phyloP scores from a whole-genome alignment of 2,113 vertebrate species.

The Amphiprion percula region DNA sequence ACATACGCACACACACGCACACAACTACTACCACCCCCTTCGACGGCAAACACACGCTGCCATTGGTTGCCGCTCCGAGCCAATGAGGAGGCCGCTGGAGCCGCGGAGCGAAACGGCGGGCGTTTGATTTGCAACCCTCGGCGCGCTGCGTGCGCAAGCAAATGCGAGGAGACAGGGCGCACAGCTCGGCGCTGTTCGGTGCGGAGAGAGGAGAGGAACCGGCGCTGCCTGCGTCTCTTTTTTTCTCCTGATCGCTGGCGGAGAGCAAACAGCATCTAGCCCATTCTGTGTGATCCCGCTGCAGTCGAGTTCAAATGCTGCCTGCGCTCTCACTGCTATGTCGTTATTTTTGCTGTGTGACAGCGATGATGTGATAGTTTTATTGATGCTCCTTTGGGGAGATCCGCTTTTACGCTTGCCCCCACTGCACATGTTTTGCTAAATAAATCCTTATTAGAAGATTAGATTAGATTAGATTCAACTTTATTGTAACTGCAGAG shows the following conservation, averaged over 20 bases:
- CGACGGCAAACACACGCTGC: constrained; percentile 79
- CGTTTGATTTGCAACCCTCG: constrained; percentile 82
- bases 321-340: constrained; percentile 28
- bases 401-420: constrained; percentile 30
- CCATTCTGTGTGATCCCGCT: constrained; percentile 56
- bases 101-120: constrained; percentile 81
- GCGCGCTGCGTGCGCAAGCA: constrained; percentile 60
- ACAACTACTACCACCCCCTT: neutral
- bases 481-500: too few species aligned
- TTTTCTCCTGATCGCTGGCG: constrained; percentile 55
- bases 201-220: constrained; percentile 25
- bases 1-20: constrained; percentile 3
- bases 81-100: constrained; percentile 78
- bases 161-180: constrained; percentile 72
- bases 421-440: constrained; percentile 40
- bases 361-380: constrained; percentile 60
- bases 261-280: constrained; percentile 59
- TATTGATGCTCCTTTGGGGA: constrained; percentile 71
- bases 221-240: constrained; percentile 29
- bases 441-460: constrained; percentile 61
- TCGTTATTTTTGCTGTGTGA: constrained; percentile 49
- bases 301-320: constrained; percentile 46
- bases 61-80: constrained; percentile 86
- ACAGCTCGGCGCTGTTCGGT: constrained; percentile 36
- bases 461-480: too few species aligned